Percentiles rank a stretch among this genome's conserved stretches.
phyloP scores from a whole-genome alignment of 2,888 invertebrate genomes.

The Lobophora halterata region DNA sequence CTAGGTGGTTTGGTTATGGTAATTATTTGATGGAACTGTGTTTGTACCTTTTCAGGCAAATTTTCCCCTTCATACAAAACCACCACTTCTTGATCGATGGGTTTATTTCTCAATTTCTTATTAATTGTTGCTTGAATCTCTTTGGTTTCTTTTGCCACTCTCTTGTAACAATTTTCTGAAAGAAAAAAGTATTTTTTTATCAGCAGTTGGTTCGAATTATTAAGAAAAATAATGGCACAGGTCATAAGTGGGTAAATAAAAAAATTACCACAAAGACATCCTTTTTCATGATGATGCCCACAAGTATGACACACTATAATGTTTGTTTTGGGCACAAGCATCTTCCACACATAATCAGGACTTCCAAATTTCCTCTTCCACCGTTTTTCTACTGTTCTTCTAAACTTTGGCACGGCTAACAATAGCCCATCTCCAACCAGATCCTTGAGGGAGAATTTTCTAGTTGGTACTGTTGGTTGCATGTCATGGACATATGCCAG shows the following conservation, averaged over 20 bases:
- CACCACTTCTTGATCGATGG: conserved; percentile 91
- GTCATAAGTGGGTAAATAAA: too few relatives aligned
- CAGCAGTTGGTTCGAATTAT: not conserved
- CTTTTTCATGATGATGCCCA: conserved; percentile 90
- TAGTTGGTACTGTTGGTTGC: conserved; percentile 31
- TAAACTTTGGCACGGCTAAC: conserved; percentile 90
- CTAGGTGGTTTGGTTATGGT: too few relatives aligned
- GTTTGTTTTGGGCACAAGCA: conserved; percentile 85
- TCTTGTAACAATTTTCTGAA: conserved; percentile 91
- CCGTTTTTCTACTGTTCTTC: conserved; percentile 89
- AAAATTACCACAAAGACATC: conserved; percentile 88
- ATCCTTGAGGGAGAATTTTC: conserved; percentile 80
- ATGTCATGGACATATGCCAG: conserved; percentile 52
- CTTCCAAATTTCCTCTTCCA: conserved; percentile 86
- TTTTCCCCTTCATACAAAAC: conserved; percentile 93
- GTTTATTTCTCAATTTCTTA: conserved; percentile 84
- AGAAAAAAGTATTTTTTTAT: too few relatives aligned
- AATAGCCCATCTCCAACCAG: conserved; percentile 87
- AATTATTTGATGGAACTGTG: too few relatives aligned
- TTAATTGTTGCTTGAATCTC: conserved; percentile 88
- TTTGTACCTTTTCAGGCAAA: conserved; percentile 73
- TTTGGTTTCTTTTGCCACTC: conserved; percentile 90
- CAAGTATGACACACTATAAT: conserved; percentile 89
- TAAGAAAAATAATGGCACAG: not conserved
- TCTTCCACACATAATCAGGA: conserved; percentile 85